A percentile compares a stretch with the other conserved stretches of the same genome.
phyloP scores from a whole-genome alignment of 2,888 invertebrate species.

The Diarsia mendica region DNA sequence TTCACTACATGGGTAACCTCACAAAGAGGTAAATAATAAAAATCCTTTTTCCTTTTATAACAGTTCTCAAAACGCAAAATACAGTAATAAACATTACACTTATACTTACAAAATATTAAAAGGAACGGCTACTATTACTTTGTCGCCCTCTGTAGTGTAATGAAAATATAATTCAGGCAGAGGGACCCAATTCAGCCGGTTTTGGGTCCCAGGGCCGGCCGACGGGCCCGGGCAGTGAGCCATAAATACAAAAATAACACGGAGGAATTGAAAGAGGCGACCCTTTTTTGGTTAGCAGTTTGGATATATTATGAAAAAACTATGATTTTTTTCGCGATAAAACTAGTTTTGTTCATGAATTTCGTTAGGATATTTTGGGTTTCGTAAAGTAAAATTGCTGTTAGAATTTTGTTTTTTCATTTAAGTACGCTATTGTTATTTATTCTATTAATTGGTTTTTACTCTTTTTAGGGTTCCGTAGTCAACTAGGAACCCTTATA shows the following conservation, averaged over 20 bases:
- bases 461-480: too few species aligned
- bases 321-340: constrained; percentile 31
- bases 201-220: constrained; percentile 4
- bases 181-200: constrained; percentile 7
- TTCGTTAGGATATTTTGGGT: constrained; percentile 8
- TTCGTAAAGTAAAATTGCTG: neutral
- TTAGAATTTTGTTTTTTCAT: neutral
- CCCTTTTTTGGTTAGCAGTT: constrained; percentile 54
- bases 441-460: too few species aligned
- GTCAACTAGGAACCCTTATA: too few species aligned
- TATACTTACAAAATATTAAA: constrained; percentile 20
- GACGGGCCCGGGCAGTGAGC: constrained; percentile 4
- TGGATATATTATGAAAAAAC: constrained; percentile 25
- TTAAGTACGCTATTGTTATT: neutral
- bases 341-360: neutral
- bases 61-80: constrained; percentile 1
- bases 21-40: neutral
- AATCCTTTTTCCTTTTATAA: neutral
- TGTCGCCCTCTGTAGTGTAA: constrained; percentile 19
- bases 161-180: constrained; percentile 52
- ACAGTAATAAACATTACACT: neutral
- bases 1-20: too few species aligned
- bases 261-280: constrained; percentile 52
- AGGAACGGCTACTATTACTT: neutral
- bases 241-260: constrained; percentile 62